phyloP scores from a whole-genome alignment of 1,140 invertebrate genomes.

The Campoletis sonorensis region DNA sequence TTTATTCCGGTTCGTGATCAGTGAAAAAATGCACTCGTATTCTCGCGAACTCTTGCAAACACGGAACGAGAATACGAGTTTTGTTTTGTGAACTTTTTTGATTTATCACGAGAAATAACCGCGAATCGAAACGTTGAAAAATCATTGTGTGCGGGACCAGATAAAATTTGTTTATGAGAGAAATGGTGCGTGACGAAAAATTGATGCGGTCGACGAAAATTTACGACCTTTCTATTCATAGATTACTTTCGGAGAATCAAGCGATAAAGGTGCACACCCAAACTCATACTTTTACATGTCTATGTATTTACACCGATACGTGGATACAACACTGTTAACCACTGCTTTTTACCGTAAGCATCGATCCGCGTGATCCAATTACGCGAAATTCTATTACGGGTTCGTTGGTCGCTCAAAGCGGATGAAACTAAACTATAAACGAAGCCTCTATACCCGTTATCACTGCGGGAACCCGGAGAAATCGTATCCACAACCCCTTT shows the following conservation, averaged over 20 bases:
- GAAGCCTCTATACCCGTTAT: slow-evolving; percentile 26
- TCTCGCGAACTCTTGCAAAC: too few species aligned
- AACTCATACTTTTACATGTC: background rate
- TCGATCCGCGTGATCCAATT: slow-evolving; percentile 53
- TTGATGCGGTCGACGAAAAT: too few species aligned
- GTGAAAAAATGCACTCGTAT: too few species aligned
- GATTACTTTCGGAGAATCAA: background rate
- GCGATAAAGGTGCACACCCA: background rate
- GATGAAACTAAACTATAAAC: slow-evolving; percentile 43
- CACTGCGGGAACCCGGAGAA: background rate
- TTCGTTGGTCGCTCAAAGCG: slow-evolving; percentile 46
- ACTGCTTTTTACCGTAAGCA: slow-evolving; percentile 46
- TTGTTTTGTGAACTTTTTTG: too few species aligned
- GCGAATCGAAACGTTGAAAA: too few species aligned
- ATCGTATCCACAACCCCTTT: background rate
- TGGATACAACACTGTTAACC: background rate
- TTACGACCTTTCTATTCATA: too few species aligned
- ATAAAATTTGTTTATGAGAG: too few species aligned
- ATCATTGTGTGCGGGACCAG: too few species aligned
- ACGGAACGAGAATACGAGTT: too few species aligned
- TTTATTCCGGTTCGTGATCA: too few species aligned
- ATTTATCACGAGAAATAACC: too few species aligned
- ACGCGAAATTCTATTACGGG: slow-evolving; percentile 52
- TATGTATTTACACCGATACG: background rate
- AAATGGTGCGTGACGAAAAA: too few species aligned